Base-by-base conservation (phyloP, 2,888 invertebrate genomes). In the Laspeyria flexula region DNA sequence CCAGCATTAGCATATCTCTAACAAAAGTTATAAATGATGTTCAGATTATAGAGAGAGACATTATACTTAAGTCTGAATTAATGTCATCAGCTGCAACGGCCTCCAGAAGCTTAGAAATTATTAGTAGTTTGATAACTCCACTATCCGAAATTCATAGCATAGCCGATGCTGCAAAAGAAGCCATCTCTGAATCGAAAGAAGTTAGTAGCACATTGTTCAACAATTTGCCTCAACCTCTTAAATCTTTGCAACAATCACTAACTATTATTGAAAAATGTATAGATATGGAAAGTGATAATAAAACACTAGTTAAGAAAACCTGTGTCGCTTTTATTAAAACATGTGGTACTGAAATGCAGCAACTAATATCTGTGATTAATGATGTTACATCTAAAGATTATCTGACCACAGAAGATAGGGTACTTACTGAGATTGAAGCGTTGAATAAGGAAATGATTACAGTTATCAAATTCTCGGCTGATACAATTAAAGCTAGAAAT, bases 251-350 rank as follows among this genome's bases (percentile, higher is more conserved):
- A 70, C 93, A 94, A 65, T 94, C 94, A 16, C 76, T 96, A 3
- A 93, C 94, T 12, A 93, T 95, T 1, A 93, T 96, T 29, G 94
- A 95, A 77, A 95, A 95, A 75, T 95, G 96, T 71, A 93, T 95
- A 29, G 95, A 94, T 67, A 93, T 95, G 61, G 95, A 95, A 78
- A 94, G 94, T 62, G 94, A 94, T 29, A 95, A 94, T 9, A 94
- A 94, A 45, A 95, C 95, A 0, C 82, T 96, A 6, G 95, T 95
- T 0, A 95, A 95, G 73, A 93, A 94, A 72, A 95, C 95, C 0
- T 95, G 95, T 75, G 93, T 94, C 10, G 94, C 94, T 64, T 93
- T 95, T 52, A 86, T 96, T 47, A 94, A 95, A 65, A 93, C 90
- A 16, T 93, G 94, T 49, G 93, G 94, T 1, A 82, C 86, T 37